Conservation (phyloP, 2,797 vertebrate genomes). For the Morus bassanus region DNA sequence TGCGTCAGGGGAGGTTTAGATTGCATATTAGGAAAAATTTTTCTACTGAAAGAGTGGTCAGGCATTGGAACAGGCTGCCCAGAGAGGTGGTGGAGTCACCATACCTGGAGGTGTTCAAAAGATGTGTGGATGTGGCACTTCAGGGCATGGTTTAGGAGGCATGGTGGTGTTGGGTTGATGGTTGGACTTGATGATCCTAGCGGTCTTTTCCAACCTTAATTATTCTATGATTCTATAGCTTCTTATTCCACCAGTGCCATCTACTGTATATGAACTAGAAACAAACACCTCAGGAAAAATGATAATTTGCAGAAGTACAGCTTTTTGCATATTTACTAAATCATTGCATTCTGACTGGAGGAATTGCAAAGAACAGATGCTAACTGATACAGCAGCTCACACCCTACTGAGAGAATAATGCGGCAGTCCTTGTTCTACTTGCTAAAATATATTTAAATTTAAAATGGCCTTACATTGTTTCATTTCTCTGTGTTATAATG, state of each 20-base stretch:
- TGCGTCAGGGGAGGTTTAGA: too few relatives aligned
- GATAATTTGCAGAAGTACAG: slow-evolving; percentile 18
- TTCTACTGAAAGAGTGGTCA: too few relatives aligned
- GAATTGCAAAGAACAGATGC: slow-evolving; percentile 76
- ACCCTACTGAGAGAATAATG: slow-evolving; percentile 75
- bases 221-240: background rate
- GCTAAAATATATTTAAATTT: slow-evolving; percentile 73
- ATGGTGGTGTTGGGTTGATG: too few relatives aligned
- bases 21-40: too few relatives aligned
- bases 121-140: too few relatives aligned
- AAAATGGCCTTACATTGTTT: slow-evolving; percentile 69
- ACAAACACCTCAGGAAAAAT: slow-evolving; percentile 55
- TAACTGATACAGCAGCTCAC: slow-evolving; percentile 52
- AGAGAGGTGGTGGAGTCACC: too few relatives aligned
- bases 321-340: slow-evolving; percentile 68
- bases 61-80: too few relatives aligned
- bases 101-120: too few relatives aligned
- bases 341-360: slow-evolving; percentile 63
- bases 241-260: slow-evolving; percentile 68
- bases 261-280: slow-evolving; percentile 39
- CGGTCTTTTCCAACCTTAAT: too few relatives aligned
- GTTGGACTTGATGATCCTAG: too few relatives aligned
- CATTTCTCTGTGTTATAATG: slow-evolving; percentile 61
- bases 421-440: slow-evolving; percentile 58
- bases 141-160: too few relatives aligned